Evolutionary conservation across 1,140 invertebrate species (phyloP).

Genomic region (Zaprionus ornatus): DNA sequence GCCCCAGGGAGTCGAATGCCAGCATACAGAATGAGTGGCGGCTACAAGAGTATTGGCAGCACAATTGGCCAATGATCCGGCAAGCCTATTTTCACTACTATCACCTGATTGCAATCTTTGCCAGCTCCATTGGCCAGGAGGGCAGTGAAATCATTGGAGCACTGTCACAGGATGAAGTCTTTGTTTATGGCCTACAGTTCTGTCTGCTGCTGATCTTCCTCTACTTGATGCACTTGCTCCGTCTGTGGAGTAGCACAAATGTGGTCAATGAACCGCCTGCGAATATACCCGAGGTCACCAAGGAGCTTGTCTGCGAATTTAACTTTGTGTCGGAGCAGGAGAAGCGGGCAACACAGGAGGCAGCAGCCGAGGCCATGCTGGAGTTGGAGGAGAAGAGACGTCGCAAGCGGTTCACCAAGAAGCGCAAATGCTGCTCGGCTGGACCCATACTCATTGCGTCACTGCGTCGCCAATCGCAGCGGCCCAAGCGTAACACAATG

Average conservation of each 20-base stretch:
- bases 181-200: conserved; percentile 56
- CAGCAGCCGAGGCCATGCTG: conserved; percentile 65
- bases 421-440: conserved; percentile 79
- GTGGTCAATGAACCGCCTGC: background rate
- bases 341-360: conserved; percentile 66
- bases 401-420: conserved; percentile 77
- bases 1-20: conserved; percentile 62
- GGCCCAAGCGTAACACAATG: conserved; percentile 37
- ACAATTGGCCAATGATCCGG: conserved; percentile 12
- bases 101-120: conserved; percentile 23
- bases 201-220: conserved; percentile 64
- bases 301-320: conserved; percentile 70
- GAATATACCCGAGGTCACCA: conserved; percentile 36
- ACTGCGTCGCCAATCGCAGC: conserved; percentile 57
- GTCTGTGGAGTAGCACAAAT: conserved; percentile 24
- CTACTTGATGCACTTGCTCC: conserved; percentile 63
- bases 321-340: conserved; percentile 74
- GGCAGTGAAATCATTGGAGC: conserved; percentile 27
- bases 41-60: conserved; percentile 4
- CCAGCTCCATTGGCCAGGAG: background rate
- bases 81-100: conserved; percentile 26
- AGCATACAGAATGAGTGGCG: conserved; percentile 26
- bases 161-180: conserved; percentile 51
- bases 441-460: conserved; percentile 72
- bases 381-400: conserved; percentile 79